These are phyloP conservation scores for Zosterops japonicus DNA, from an alignment of 2,113 vertebrate species.

Conservation along the genomic window DNA sequence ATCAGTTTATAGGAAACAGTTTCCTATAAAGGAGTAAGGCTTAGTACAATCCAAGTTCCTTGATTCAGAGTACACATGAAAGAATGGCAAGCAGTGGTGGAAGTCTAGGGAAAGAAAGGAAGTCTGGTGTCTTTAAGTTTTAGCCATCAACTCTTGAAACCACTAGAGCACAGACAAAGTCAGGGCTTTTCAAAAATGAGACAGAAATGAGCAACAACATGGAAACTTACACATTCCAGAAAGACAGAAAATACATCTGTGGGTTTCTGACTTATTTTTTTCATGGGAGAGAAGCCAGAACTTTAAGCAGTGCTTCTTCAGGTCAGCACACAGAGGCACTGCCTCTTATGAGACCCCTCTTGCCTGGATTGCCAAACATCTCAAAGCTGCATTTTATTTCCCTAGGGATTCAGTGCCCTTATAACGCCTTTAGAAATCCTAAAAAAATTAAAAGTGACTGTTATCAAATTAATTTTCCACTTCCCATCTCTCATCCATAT, in stretches of 20 bases:
- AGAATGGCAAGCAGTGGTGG: fast-evolving
- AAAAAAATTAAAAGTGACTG: neutral
- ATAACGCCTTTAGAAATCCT: neutral
- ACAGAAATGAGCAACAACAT: neutral
- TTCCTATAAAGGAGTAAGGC: neutral
- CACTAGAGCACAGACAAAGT: neutral
- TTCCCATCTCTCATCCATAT: neutral
- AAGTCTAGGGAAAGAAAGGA: neutral
- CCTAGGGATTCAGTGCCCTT: neutral
- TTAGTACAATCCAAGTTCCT: neutral
- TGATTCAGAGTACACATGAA: neutral
- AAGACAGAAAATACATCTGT: neutral
- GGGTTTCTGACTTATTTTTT: neutral
- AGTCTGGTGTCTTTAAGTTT: neutral
- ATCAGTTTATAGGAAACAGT: neutral
- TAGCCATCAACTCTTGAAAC: neutral
- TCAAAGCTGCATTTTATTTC: neutral
- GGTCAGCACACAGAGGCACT: neutral
- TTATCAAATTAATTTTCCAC: neutral
- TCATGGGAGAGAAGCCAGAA: neutral
- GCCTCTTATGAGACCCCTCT: neutral
- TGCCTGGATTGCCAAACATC: neutral
- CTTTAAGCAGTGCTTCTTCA: neutral
- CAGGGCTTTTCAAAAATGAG: neutral
- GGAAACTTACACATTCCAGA: neutral